Conservation (phyloP, 2,797 vertebrate genomes). For the Semaprochilodus insignis region DNA sequence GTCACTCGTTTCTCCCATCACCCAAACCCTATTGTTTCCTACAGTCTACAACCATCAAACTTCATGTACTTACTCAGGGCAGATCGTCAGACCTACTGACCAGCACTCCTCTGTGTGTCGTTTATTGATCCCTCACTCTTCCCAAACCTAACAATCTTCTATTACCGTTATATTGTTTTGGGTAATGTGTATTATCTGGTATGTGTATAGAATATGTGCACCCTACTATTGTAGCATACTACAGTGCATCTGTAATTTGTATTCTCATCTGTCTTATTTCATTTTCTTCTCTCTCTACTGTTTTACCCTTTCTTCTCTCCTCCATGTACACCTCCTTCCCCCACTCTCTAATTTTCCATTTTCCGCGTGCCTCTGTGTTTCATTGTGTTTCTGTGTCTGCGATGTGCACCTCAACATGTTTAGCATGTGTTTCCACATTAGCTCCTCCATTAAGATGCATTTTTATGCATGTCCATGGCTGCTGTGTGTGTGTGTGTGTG, state of each 20-base stretch:
- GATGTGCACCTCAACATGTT: constrained; percentile 76
- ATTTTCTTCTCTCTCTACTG: not conserved
- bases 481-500: constrained; percentile 53
- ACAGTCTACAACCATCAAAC: too few relatives aligned
- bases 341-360: not conserved
- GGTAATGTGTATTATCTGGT: not conserved
- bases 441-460: constrained; percentile 48
- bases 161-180: too few relatives aligned
- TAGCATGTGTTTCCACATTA: constrained; percentile 37
- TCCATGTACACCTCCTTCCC: not conserved
- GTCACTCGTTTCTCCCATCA: too few relatives aligned
- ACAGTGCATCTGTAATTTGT: not conserved
- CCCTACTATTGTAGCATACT: not conserved
- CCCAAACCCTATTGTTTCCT: too few relatives aligned
- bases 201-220: not conserved
- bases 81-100: too few relatives aligned
- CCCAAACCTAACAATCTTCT: too few relatives aligned
- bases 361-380: not conserved
- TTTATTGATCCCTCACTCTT: too few relatives aligned
- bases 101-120: too few relatives aligned
- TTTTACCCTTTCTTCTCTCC: not conserved
- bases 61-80: too few relatives aligned
- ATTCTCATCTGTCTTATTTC: not conserved
- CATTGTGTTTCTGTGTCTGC: not conserved
- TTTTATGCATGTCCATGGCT: constrained; percentile 50